These are phyloP conservation scores for Drosophila pachea DNA, from an alignment of 1,140 invertebrate species.

Conservation along the genomic window DNA sequence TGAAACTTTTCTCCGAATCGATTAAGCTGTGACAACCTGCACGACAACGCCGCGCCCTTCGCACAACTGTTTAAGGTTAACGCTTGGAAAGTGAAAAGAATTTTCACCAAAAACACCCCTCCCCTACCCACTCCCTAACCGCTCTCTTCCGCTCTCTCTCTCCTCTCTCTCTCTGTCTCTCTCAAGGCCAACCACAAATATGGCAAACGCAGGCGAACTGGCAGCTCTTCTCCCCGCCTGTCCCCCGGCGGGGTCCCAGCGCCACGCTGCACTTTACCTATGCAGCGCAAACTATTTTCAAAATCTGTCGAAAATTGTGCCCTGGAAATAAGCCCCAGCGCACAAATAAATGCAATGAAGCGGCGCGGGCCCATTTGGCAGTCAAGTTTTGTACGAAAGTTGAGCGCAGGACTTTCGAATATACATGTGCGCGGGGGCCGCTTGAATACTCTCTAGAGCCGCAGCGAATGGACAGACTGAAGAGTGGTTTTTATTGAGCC, in stretches of 20 bases:
- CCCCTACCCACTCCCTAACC: no score
- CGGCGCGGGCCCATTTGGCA: constrained; percentile 53
- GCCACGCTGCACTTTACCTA: constrained; percentile 44
- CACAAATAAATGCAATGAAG: constrained; percentile 58
- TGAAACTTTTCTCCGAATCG: constrained; percentile 70
- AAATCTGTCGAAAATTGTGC: constrained; percentile 73
- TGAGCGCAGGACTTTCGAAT: not conserved
- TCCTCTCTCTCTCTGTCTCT: no score
- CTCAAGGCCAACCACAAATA: constrained; percentile 58
- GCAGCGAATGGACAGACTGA: not conserved
- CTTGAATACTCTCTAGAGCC: not conserved
- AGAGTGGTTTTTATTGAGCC: not conserved
- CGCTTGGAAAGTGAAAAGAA: constrained; percentile 72
- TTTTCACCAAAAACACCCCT: constrained; percentile 25
- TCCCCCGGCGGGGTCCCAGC: not conserved
- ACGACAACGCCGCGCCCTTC: constrained; percentile 35
- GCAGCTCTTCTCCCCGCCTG: not conserved
- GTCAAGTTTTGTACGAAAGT: constrained; percentile 40
- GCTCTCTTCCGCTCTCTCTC: no score
- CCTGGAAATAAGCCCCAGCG: constrained; percentile 66
- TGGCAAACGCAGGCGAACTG: constrained; percentile 13
- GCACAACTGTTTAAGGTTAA: constrained; percentile 63
- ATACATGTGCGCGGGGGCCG: no score
- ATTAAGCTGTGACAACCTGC: constrained; percentile 71
- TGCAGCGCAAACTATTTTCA: constrained; percentile 65